phyloP scores from a whole-genome alignment of 2,797 vertebrate species.

The Phoebastria nigripes region DNA sequence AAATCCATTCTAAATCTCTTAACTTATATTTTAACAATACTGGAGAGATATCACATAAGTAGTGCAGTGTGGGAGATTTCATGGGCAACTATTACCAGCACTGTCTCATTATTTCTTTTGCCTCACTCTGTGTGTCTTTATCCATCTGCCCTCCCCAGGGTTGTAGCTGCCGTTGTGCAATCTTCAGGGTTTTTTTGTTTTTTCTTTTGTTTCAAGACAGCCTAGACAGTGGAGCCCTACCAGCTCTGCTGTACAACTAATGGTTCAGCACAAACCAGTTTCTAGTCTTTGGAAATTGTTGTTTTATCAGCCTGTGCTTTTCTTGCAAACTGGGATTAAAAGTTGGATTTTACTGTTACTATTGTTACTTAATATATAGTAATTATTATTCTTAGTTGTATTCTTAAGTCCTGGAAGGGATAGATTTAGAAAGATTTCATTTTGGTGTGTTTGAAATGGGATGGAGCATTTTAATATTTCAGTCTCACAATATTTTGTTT shows the following conservation, averaged over 20 bases:
- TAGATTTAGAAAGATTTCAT: neutral
- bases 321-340: neutral
- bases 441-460: neutral
- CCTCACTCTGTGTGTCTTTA: neutral
- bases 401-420: neutral
- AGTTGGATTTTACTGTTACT: neutral
- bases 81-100: neutral
- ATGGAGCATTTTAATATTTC: neutral
- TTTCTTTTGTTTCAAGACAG: neutral
- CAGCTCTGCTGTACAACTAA: neutral
- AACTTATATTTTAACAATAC: neutral
- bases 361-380: neutral
- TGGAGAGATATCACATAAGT: neutral
- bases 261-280: neutral
- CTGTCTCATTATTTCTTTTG: neutral
- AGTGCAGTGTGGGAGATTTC: neutral
- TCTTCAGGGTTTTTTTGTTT: neutral
- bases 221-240: neutral
- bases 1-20: neutral
- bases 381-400: neutral
- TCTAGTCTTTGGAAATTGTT: neutral
- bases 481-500: neutral
- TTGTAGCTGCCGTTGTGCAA: neutral
- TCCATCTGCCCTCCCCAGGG: neutral
- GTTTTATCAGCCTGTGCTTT: neutral